Base-by-base conservation (phyloP, 2,888 invertebrate genomes). In the Eudasyphora cyanicolor region DNA sequence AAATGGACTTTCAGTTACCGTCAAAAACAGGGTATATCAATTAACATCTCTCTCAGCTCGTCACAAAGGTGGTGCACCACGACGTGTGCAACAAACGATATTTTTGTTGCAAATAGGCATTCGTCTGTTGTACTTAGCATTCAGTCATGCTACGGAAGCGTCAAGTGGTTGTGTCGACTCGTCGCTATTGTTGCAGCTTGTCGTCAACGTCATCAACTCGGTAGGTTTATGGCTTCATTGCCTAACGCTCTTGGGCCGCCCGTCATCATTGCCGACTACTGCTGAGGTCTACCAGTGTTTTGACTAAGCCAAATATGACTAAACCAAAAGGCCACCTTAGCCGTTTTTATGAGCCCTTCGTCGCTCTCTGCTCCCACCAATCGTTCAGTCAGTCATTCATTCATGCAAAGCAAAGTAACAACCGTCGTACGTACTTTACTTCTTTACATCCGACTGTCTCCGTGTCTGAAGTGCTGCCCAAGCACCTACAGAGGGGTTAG, bases 131-230 rank as follows among this genome's bases (percentile, higher is more conserved):
- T 60, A n/a, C 64, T 64, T 24, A 64, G 76, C 79, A 76, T 78
- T 78, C n/a, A n/a, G n/a, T n/a, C 60, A 75, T 79, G 67, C 82
- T 82, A 76, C 85, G 85, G 85, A 86, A 87, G 85, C 85, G 85
- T 87, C 86, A 86, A 86, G 86, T 86, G 85, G 84, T 85, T 86
- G 75, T 86, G 85, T 75, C 77, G 76, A 85, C 85, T 86, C 75
- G 80, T 82, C 80, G 82, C 82, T 82, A 79, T 82, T 87, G 84
- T 86, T 85, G 82, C 85, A 84, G 81, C 84, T 79, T 86, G 76
- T 84, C 81, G 79, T 85, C 82, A 81, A 79, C 83, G 82, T 83
- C 78, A 76, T 79, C 79, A 82, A 24, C 70, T 24, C 57, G 35
- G 73, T 76, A 76, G 64, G 29, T 82, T 78, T 81, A 81, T 81